Conservation (phyloP, 2,113 vertebrate genomes). For the Tupaia chinensis region DNA sequence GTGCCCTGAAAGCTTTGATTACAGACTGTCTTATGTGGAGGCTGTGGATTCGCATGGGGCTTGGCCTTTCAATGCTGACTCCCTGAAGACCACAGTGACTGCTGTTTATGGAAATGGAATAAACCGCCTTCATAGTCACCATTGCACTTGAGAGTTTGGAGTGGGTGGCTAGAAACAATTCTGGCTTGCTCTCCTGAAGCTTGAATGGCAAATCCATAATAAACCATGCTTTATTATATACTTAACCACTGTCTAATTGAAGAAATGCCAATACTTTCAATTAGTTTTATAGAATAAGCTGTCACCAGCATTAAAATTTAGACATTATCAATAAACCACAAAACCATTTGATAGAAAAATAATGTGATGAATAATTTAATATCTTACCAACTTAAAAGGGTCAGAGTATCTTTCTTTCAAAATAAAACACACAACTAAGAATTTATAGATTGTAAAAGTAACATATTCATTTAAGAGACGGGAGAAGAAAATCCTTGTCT, state of each 20-base stretch:
- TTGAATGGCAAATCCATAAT: conserved; percentile 39
- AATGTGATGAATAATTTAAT: conserved; percentile 73
- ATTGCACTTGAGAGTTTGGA: conserved; percentile 12
- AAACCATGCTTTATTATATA: conserved; percentile 44
- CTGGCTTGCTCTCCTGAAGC: conserved; percentile 44
- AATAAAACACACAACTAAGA: conserved; percentile 70
- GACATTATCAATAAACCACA: conserved; percentile 72
- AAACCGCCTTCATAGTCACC: background rate
- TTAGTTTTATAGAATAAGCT: conserved; percentile 71
- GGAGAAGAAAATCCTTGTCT: background rate
- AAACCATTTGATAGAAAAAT: conserved; percentile 69
- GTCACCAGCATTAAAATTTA: conserved; percentile 62
- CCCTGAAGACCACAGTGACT: background rate
- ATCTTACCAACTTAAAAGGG: conserved; percentile 63
- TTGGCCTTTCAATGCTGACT: background rate
- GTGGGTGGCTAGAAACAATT: conserved; percentile 35
- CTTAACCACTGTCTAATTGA: conserved; percentile 62
- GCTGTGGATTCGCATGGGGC: background rate
- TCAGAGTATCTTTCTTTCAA: conserved; percentile 51
- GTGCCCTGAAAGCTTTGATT: background rate
- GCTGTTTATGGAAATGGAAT: conserved; percentile 22
- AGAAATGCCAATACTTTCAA: conserved; percentile 68
- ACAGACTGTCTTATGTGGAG: background rate
- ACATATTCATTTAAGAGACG: background rate
- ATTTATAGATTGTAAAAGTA: conserved; percentile 48